These are phyloP conservation scores for Cryptoprocta ferox DNA, from an alignment of 2,797 vertebrate species.

Conservation along the genomic window DNA sequence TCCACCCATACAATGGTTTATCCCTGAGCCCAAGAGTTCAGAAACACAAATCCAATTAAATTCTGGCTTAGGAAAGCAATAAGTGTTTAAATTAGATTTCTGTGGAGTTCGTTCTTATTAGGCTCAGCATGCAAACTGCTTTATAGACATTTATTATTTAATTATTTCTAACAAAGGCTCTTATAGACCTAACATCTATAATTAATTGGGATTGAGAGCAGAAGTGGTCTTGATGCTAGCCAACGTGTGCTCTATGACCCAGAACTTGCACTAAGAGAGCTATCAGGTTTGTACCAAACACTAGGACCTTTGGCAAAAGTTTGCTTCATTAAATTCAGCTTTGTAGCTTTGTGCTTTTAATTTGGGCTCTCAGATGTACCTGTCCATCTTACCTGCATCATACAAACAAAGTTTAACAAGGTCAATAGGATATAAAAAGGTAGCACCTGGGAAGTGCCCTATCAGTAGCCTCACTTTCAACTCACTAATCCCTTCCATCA, in stretches of 20 bases:
- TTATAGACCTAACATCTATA: constrained; percentile 72
- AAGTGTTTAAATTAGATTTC: constrained; percentile 81
- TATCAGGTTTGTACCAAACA: constrained; percentile 61
- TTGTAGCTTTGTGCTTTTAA: constrained; percentile 55
- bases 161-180: constrained; percentile 81
- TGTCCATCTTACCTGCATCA: neutral
- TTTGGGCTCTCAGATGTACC: neutral
- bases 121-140: constrained; percentile 76
- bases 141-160: constrained; percentile 81
- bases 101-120: constrained; percentile 76
- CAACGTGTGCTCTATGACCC: constrained; percentile 71
- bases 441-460: neutral
- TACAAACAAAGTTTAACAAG: neutral
- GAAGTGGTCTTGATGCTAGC: constrained; percentile 58
- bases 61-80: constrained; percentile 77
- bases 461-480: neutral
- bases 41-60: constrained; percentile 82
- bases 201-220: constrained; percentile 76
- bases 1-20: constrained; percentile 21
- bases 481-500: neutral
- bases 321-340: constrained; percentile 73
- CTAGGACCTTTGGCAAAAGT: constrained; percentile 55
- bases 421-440: neutral
- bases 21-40: constrained; percentile 71
- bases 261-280: constrained; percentile 59